Conservation (phyloP, 2,113 vertebrate species). For the Brienomyrus longianalis region DNA sequence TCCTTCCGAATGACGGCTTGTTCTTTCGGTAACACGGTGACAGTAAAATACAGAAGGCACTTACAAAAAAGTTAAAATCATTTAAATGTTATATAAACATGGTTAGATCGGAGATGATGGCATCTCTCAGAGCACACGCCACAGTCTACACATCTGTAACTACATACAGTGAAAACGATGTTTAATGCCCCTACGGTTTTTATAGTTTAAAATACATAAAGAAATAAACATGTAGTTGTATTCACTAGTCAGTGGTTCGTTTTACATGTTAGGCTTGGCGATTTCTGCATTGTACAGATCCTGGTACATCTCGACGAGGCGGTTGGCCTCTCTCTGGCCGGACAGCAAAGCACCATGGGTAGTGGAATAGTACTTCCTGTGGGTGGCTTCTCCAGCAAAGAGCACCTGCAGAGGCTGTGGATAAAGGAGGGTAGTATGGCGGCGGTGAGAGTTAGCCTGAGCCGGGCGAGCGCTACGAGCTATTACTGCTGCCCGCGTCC, state of each 20-base stretch:
- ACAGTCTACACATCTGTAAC: slow-evolving; percentile 58
- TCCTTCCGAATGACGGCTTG: slow-evolving; percentile 39
- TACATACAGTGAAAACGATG: slow-evolving; percentile 64
- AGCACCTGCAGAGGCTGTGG: slow-evolving; percentile 90
- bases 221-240: slow-evolving; percentile 46
- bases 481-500: slow-evolving; percentile 10
- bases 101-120: slow-evolving; percentile 52
- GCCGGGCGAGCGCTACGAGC: slow-evolving; percentile 12
- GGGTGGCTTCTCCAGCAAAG: slow-evolving; percentile 96
- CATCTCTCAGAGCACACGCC: slow-evolving; percentile 62
- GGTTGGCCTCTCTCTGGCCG: slow-evolving; percentile 88
- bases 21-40: slow-evolving; percentile 61
- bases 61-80: slow-evolving; percentile 79
- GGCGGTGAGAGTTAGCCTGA: slow-evolving; percentile 29
- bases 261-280: slow-evolving; percentile 62
- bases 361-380: slow-evolving; percentile 98
- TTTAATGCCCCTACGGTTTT: slow-evolving; percentile 61
- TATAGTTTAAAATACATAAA: slow-evolving; percentile 47
- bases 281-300: slow-evolving; percentile 75
- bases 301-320: slow-evolving; percentile 89
- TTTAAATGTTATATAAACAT: slow-evolving; percentile 54
- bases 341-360: slow-evolving; percentile 98
- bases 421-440: background rate
- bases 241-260: slow-evolving; percentile 69
- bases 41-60: slow-evolving; percentile 89